Base-by-base conservation (phyloP, 2,113 vertebrate species). In the Lycocorax pyrrhopterus region DNA sequence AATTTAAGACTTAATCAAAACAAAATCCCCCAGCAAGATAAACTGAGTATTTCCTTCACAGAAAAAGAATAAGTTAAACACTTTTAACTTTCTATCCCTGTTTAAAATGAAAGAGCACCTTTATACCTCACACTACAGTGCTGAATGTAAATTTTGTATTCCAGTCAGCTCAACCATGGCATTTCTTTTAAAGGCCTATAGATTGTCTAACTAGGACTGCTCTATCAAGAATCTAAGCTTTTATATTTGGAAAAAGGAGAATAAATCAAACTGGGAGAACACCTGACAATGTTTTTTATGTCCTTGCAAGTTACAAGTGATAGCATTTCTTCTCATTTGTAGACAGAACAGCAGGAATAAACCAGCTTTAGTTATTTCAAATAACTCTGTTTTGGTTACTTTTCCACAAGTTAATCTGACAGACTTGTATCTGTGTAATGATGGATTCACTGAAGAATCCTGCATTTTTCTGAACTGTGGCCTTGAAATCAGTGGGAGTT, bases 251-350 rank as follows among this genome's bases (percentile, higher is more conserved):
- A 85, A 82, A 91, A 95, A 69, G 23, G 47, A 78, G 30, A 96
- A 80, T 89, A 89, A 96, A 95, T 87, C 84, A 95, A 90, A 85
- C 9, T 35, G 66, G 83, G 67, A 80, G 71, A 85, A 16, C 16
- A 85, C 27, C 27, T 77, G 62, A 55, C 53, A 67, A 44, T 22
- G 12, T 0, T 74, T 91, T 94, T 95, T 94, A 85, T 85, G 59
- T 91, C 37, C 32, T 93, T 87, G 41, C 19, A 88, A 87, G 59
- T 39, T 80, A 56, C 26, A 79, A 49, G 26, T 20, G 53, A 82
- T 87, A 91, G 7, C 7, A 51, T 91, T 94, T 91, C 29, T 87
- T 87, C 51, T 72, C 26, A 71, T 59, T 74, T 89, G 30, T 58
- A 73, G 29, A 58, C 9, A 58, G 46, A 85, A 76, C 6, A 66